Percentiles rank a stretch among this genome's conserved stretches.
These are phyloP conservation scores for Rosalia funebris DNA, from an alignment of 2,888 invertebrate genomes.

Conservation along the genomic window DNA sequence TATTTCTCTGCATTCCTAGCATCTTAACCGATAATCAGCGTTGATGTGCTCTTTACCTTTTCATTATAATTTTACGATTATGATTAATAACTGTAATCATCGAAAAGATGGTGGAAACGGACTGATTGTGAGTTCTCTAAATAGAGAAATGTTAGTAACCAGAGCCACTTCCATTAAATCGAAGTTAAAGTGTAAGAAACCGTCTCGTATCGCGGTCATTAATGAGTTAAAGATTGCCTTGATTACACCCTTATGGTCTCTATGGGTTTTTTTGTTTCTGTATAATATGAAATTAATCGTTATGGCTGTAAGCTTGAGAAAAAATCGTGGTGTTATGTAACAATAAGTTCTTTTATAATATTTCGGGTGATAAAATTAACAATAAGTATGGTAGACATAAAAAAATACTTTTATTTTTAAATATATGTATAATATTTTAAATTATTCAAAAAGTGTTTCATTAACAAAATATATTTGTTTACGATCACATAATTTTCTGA, in stretches of 20 bases:
- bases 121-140: neutral
- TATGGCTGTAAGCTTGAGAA: neutral
- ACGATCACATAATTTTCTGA: no score
- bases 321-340: neutral
- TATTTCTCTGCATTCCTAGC: neutral
- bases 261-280: neutral
- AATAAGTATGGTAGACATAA: no score
- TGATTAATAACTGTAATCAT: neutral
- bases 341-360: no score
- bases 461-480: no score
- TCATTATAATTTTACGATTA: neutral
- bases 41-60: neutral
- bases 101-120: neutral
- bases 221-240: neutral
- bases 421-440: no score
- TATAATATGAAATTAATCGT: slow-evolving; percentile 3
- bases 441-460: no score
- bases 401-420: no score
- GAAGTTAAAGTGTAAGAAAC: neutral
- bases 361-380: slow-evolving; percentile 23
- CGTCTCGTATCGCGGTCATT: neutral
- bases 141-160: neutral
- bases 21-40: neutral
- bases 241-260: neutral
- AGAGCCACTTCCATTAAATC: neutral